Conservation (phyloP, 1,140 invertebrate species). For the Lanistes nyassanus region DNA sequence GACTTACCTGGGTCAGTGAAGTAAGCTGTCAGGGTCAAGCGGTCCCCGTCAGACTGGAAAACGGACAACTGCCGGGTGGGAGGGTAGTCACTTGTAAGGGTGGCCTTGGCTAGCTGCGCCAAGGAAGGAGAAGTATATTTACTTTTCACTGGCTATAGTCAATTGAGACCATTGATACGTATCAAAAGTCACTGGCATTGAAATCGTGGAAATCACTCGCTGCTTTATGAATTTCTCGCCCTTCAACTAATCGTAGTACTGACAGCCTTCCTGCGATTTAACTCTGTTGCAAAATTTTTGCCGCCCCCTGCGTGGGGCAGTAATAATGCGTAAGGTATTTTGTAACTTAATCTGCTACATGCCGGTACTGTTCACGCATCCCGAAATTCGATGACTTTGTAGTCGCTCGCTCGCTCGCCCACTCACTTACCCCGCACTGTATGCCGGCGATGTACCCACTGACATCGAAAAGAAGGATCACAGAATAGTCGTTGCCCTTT, state of each 20-base stretch:
- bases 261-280: neutral
- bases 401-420: too few species aligned
- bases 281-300: too few species aligned
- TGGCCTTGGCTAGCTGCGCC: neutral
- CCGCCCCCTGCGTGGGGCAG: too few species aligned
- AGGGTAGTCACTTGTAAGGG: constrained; percentile 22
- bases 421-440: constrained; percentile 52
- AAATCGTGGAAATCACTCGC: neutral
- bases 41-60: constrained; percentile 31
- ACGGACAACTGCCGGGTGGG: neutral
- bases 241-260: neutral
- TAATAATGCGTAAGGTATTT: too few species aligned
- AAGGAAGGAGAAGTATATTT: too few species aligned
- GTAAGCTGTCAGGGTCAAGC: constrained; percentile 45
- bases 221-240: neutral
- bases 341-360: too few species aligned
- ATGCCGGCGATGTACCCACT: constrained; percentile 64
- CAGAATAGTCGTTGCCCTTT: constrained; percentile 51
- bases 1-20: constrained; percentile 46
- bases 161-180: neutral
- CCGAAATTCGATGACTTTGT: too few species aligned
- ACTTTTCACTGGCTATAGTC: neutral
- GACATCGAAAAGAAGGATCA: constrained; percentile 58
- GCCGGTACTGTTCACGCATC: too few species aligned
- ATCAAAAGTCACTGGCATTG: neutral